phyloP scores from a whole-genome alignment of 2,888 invertebrate genomes.

The Cheilosia vulpina region DNA sequence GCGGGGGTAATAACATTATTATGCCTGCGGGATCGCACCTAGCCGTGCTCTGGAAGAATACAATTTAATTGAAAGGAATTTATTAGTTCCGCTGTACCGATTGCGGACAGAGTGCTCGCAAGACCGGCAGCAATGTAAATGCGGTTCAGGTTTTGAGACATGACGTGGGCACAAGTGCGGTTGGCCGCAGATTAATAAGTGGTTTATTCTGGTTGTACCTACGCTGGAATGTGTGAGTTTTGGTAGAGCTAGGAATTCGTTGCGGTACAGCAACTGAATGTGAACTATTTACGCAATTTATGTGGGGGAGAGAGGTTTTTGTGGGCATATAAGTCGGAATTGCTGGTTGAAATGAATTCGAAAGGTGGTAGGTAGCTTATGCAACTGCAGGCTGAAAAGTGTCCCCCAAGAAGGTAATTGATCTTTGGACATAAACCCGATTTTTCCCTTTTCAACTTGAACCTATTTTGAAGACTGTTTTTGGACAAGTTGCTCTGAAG shows the following conservation, averaged over 20 bases:
- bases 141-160: conserved; percentile 29
- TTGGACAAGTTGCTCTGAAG: too few species aligned
- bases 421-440: too few species aligned
- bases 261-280: conserved; percentile 7
- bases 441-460: too few species aligned
- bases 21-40: conserved; percentile 52
- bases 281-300: conserved; percentile 26
- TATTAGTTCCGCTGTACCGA: conserved; percentile 68
- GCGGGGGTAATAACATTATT: conserved; percentile 62
- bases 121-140: conserved; percentile 6
- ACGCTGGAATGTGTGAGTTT: conserved; percentile 38
- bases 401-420: too few species aligned
- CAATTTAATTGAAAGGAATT: conserved; percentile 72
- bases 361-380: too few species aligned
- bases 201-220: conserved; percentile 48
- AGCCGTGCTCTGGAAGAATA: conserved; percentile 40
- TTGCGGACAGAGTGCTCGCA: conserved; percentile 14
- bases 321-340: too few species aligned
- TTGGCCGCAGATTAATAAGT: conserved; percentile 58
- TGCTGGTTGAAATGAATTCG: too few species aligned
- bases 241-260: conserved; percentile 45
- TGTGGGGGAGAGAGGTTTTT: too few species aligned
- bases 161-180: conserved; percentile 72
- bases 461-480: too few species aligned
- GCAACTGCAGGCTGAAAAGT: too few species aligned